Conservation (phyloP, 2,888 invertebrate species). For the Patella depressa region DNA sequence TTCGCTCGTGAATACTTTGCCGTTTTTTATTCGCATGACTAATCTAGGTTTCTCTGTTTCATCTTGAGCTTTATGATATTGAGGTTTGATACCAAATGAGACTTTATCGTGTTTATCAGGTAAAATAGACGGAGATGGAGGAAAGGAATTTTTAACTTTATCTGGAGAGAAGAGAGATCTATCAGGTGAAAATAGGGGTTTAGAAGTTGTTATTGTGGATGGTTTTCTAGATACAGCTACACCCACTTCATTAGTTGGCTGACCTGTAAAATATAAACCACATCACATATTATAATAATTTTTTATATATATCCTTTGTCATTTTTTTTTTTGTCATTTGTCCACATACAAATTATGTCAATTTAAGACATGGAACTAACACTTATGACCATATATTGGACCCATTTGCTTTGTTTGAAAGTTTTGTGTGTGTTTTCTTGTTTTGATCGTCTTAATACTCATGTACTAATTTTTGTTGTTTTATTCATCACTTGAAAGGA, state of each 20-base stretch:
- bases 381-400: too few species aligned
- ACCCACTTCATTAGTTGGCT: slow-evolving; percentile 42
- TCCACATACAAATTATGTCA: too few species aligned
- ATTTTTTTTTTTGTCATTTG: too few species aligned
- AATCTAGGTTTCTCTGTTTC: slow-evolving; percentile 52
- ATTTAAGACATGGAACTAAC: too few species aligned
- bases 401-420: too few species aligned
- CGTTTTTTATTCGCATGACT: slow-evolving; percentile 68
- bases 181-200: slow-evolving; percentile 34
- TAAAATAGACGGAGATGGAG: slow-evolving; percentile 31
- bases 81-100: slow-evolving; percentile 51
- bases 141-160: slow-evolving; percentile 17
- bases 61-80: slow-evolving; percentile 13
- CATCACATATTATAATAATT: background rate
- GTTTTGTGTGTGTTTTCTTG: too few species aligned
- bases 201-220: slow-evolving; percentile 35
- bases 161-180: slow-evolving; percentile 13
- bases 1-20: slow-evolving; percentile 61
- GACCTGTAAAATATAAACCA: slow-evolving; percentile 33
- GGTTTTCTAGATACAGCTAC: slow-evolving; percentile 40
- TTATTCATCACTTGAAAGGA: too few species aligned
- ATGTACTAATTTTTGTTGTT: too few species aligned
- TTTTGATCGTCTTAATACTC: too few species aligned
- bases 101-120: slow-evolving; percentile 57
- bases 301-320: background rate